These are phyloP conservation scores for Agrotis segetum DNA, from an alignment of 2,888 invertebrate species.

Conservation along the genomic window DNA sequence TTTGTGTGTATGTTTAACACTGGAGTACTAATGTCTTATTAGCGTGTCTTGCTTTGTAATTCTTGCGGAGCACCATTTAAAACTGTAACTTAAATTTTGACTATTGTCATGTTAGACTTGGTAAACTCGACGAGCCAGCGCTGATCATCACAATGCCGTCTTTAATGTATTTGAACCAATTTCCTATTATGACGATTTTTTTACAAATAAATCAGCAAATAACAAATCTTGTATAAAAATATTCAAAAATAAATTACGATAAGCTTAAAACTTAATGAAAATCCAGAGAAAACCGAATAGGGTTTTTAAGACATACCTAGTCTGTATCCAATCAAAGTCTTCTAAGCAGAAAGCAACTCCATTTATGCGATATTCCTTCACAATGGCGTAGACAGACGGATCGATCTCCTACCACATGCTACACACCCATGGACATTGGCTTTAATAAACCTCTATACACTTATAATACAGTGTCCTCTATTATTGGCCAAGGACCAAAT, in stretches of 20 bases:
- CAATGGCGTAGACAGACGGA: conserved; percentile 27
- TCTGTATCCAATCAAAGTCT: no score
- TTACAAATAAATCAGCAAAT: no score
- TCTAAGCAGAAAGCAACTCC: conserved; percentile 13
- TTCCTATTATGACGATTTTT: no score
- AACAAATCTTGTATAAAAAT: no score
- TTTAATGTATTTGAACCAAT: not conserved
- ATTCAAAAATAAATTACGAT: no score
- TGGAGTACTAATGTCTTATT: conserved; percentile 44
- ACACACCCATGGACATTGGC: conserved; percentile 26
- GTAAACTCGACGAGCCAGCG: not conserved
- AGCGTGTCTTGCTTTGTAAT: conserved; percentile 40
- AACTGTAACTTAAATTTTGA: conserved; percentile 11
- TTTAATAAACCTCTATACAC: conserved; percentile 18
- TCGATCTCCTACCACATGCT: conserved; percentile 46
- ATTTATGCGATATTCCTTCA: conserved; percentile 31
- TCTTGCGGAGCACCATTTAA: conserved; percentile 8
- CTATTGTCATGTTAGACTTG: conserved; percentile 5
- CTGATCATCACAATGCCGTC: not conserved
- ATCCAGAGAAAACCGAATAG: no score
- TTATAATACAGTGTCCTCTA: conserved; percentile 1
- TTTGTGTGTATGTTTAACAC: conserved; percentile 48
- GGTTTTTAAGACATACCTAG: no score
- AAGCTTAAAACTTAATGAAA: no score
- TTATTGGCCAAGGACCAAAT: conserved; percentile 27